These are phyloP conservation scores for Brachyalestes nurse DNA, from an alignment of 2,797 vertebrate genomes.

Conservation along the genomic window DNA sequence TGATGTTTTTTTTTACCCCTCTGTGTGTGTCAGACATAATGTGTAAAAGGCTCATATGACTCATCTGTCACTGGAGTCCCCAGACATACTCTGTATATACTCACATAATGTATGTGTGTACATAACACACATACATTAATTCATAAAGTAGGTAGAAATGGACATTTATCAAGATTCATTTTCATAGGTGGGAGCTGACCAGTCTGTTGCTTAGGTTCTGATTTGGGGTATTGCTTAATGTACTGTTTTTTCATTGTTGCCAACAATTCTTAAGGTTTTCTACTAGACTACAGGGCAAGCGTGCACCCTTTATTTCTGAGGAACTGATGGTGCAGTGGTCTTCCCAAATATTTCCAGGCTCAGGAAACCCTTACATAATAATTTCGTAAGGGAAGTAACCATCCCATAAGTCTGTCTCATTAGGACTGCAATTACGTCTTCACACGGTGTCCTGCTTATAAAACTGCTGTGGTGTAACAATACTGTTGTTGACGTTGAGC, in stretches of 20 bases:
- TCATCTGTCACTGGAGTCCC: constrained; percentile 4
- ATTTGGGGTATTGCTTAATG: neutral
- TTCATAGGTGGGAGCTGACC: too few species aligned
- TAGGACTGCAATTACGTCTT: neutral
- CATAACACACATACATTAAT: neutral
- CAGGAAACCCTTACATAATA: constrained; percentile 6
- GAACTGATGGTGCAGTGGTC: neutral
- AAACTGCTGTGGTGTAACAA: neutral
- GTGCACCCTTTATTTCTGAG: neutral
- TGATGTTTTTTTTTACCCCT: neutral
- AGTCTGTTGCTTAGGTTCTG: neutral
- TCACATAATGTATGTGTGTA: neutral
- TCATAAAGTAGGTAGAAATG: neutral
- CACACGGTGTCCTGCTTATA: neutral
- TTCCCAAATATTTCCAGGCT: neutral
- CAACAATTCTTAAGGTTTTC: neutral
- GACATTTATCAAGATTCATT: neutral
- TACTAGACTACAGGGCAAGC: too few species aligned
- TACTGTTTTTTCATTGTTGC: neutral
- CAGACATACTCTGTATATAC: neutral
- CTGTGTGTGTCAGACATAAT: neutral
- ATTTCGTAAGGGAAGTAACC: neutral
- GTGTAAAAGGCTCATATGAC: neutral
- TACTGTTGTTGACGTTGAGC: too few species aligned
- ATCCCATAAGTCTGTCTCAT: neutral